Conservation (phyloP, 2,113 vertebrate genomes). For the Actenoides lindsayi region DNA sequence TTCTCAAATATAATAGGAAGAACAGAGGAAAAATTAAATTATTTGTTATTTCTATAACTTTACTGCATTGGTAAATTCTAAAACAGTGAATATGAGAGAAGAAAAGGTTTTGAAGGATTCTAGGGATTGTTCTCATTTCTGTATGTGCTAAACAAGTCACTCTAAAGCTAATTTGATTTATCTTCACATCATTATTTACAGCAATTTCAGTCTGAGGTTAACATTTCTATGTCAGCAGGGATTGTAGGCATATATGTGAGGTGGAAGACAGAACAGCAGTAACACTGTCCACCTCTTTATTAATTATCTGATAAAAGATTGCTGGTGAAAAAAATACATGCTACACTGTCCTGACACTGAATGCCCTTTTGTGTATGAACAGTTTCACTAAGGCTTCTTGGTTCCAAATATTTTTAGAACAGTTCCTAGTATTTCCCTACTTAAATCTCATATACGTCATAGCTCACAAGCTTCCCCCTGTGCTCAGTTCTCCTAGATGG, state of each 20-base stretch:
- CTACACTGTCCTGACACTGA: neutral
- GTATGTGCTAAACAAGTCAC: neutral
- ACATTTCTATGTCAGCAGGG: neutral
- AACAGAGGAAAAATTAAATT: accelerated
- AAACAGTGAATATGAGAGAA: neutral
- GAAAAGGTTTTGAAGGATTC: neutral
- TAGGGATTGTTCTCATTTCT: neutral
- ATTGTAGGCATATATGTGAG: neutral
- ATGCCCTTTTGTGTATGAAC: neutral
- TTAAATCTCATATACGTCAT: neutral
- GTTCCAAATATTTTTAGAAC: constrained; percentile 15
- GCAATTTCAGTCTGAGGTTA: neutral
- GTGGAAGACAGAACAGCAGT: neutral
- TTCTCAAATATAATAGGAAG: neutral
- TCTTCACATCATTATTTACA: neutral
- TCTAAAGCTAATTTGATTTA: neutral
- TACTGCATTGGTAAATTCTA: neutral
- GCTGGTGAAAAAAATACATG: neutral
- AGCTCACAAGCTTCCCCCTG: neutral
- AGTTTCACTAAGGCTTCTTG: neutral
- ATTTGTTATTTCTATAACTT: neutral
- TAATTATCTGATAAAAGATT: constrained; percentile 23
- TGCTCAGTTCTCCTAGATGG: neutral
- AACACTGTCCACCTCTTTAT: neutral
- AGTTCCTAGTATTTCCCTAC: neutral